These are phyloP conservation scores for Andrena minutula DNA, from an alignment of 2,888 invertebrate genomes.

Conservation along the genomic window DNA sequence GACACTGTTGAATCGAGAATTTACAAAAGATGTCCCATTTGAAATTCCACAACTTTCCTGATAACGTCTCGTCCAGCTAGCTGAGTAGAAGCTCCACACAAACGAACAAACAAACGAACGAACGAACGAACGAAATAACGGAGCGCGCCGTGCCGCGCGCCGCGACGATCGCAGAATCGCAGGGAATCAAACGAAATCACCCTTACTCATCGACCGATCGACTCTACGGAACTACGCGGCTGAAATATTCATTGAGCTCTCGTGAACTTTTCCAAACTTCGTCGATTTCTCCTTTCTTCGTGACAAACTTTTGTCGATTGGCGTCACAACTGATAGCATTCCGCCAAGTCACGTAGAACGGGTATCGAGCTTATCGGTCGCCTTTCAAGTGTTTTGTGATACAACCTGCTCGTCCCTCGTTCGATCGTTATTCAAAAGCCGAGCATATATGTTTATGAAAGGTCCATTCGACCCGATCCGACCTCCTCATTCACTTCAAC, in stretches of 20 bases:
- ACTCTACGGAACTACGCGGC: conserved; percentile 36
- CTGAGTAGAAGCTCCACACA: conserved; percentile 47
- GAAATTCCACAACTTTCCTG: conserved; percentile 79
- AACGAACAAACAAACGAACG: background rate
- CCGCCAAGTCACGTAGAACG: background rate
- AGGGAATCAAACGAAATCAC: conserved; percentile 35
- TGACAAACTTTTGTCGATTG: conserved; percentile 24
- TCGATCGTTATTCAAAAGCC: too few species aligned
- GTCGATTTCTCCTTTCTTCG: conserved; percentile 27
- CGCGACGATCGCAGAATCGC: background rate
- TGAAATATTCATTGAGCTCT: conserved; percentile 60
- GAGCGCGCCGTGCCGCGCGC: conserved; percentile 11
- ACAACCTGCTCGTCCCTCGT: conserved; percentile 29
- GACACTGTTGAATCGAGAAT: conserved; percentile 12
- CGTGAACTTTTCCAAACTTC: conserved; percentile 27
- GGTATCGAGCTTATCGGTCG: background rate
- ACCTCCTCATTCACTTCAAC: too few species aligned
- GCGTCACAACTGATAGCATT: background rate
- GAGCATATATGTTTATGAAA: too few species aligned
- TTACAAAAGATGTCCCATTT: conserved; percentile 68
- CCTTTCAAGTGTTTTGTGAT: conserved; percentile 48
- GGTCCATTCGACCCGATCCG: too few species aligned
- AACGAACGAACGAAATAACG: conserved; percentile 13
- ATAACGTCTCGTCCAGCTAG: conserved; percentile 72
- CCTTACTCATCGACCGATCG: conserved; percentile 55